phyloP scores from a whole-genome alignment of 2,113 vertebrate species.

The Syngnathoides biaculeatus region DNA sequence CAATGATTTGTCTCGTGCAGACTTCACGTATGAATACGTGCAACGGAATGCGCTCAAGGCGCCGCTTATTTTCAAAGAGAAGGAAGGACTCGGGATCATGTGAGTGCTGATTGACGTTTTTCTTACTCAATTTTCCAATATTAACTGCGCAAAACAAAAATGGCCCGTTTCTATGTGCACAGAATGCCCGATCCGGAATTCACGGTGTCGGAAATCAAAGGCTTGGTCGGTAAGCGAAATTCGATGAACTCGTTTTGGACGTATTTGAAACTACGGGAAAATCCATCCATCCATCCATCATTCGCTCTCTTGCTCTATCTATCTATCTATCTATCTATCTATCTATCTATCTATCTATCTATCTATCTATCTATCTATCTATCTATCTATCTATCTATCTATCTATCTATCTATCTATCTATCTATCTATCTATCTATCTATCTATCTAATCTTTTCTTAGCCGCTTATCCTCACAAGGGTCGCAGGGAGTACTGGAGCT shows the following conservation, averaged over 20 bases:
- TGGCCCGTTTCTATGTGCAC: slow-evolving; percentile 33
- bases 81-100: slow-evolving; percentile 94
- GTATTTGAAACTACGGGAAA: not conserved
- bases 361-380: too few relatives aligned
- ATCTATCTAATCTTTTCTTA: too few relatives aligned
- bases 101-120: slow-evolving; percentile 63
- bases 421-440: too few relatives aligned
- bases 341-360: too few relatives aligned
- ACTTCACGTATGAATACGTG: slow-evolving; percentile 96
- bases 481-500: too few relatives aligned
- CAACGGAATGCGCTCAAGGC: slow-evolving; percentile 89
- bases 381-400: too few relatives aligned
- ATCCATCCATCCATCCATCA: too few relatives aligned
- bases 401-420: too few relatives aligned
- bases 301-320: too few relatives aligned
- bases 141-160: slow-evolving; percentile 1
- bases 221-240: slow-evolving; percentile 88
- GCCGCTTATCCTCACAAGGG: too few relatives aligned
- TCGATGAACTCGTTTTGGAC: not conserved
- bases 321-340: too few relatives aligned
- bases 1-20: slow-evolving; percentile 59
- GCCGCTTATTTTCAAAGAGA: slow-evolving; percentile 90
- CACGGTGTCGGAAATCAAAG: slow-evolving; percentile 91
- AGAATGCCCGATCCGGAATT: slow-evolving; percentile 96
- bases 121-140: not conserved